phyloP scores from a whole-genome alignment of 2,888 invertebrate genomes.

The Polylopha cassiicola region DNA sequence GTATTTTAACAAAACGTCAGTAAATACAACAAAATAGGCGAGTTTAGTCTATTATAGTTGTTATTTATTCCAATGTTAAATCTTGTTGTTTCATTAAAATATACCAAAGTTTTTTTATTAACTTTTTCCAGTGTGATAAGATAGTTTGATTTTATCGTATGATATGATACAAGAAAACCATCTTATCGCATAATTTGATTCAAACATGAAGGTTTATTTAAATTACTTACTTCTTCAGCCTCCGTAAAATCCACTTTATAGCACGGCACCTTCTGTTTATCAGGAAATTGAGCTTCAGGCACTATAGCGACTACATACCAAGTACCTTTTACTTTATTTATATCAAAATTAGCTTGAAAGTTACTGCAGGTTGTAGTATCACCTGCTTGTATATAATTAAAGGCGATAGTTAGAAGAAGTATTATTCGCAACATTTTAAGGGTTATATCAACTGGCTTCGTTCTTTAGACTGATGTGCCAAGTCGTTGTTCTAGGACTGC shows the following conservation, averaged over 20 bases:
- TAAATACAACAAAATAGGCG: no score
- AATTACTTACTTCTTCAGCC: conserved; percentile 53
- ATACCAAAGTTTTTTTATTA: no score
- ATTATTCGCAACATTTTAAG: conserved; percentile 34
- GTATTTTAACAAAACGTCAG: no score
- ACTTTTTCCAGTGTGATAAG: no score
- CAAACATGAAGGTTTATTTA: not conserved
- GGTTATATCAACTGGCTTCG: conserved; percentile 7
- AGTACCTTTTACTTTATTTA: conserved; percentile 45
- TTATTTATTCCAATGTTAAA: no score
- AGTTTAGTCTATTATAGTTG: no score
- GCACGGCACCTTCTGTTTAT: conserved; percentile 46
- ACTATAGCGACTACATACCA: conserved; percentile 63
- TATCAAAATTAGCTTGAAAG: conserved; percentile 50
- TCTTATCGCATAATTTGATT: no score
- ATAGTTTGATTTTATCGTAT: no score
- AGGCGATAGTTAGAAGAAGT: conserved; percentile 28
- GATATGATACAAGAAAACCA: no score
- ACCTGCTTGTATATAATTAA: conserved; percentile 30
- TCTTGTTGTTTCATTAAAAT: no score
- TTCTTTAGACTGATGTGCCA: no score
- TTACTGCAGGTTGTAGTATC: conserved; percentile 42
- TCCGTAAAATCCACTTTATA: conserved; percentile 61
- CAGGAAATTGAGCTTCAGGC: conserved; percentile 55
- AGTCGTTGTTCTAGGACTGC: no score